A percentile compares a stretch with the other conserved stretches of the same genome.
Evolutionary conservation across 2,797 vertebrate species (phyloP).

Genomic region (Cyclura pinguis): DNA sequence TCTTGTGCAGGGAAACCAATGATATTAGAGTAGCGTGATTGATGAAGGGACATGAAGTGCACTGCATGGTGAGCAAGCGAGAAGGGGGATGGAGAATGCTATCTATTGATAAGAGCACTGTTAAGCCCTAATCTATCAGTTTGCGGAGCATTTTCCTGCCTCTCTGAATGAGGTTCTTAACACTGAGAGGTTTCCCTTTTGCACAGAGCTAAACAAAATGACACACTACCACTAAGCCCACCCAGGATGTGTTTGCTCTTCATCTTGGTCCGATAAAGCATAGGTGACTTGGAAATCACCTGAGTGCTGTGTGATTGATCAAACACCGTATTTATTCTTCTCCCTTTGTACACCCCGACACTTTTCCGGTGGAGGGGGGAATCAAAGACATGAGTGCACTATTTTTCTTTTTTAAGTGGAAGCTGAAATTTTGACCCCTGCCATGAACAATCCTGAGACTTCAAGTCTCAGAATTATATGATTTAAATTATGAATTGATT

Average conservation of each 20-base stretch:
- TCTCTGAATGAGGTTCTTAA: not conserved
- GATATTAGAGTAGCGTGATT: not conserved
- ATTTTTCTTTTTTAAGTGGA: too few species aligned
- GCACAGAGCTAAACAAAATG: slow-evolving; percentile 24
- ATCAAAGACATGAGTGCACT: not conserved
- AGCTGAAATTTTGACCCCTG: not conserved
- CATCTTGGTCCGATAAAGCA: not conserved
- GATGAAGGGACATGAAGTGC: not conserved
- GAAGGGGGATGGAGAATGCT: not conserved
- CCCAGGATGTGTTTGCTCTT: slow-evolving; percentile 48
- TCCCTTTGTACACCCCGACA: too few species aligned
- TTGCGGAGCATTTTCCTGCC: not conserved
- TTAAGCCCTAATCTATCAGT: not conserved
- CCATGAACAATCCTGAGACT: not conserved
- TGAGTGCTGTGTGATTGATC: not conserved
- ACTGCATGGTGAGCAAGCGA: too few species aligned
- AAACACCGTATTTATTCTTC: too few species aligned
- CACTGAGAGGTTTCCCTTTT: not conserved
- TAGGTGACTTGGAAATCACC: slow-evolving; percentile 45
- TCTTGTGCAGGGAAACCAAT: not conserved
- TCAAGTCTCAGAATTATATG: not conserved
- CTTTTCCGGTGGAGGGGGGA: not conserved
- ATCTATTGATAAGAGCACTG: not conserved
- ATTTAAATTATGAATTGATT: too few species aligned
- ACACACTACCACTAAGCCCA: not conserved